Evolutionary conservation across 2,797 vertebrate species (phyloP).

Genomic region (Macropodus opercularis): DNA sequence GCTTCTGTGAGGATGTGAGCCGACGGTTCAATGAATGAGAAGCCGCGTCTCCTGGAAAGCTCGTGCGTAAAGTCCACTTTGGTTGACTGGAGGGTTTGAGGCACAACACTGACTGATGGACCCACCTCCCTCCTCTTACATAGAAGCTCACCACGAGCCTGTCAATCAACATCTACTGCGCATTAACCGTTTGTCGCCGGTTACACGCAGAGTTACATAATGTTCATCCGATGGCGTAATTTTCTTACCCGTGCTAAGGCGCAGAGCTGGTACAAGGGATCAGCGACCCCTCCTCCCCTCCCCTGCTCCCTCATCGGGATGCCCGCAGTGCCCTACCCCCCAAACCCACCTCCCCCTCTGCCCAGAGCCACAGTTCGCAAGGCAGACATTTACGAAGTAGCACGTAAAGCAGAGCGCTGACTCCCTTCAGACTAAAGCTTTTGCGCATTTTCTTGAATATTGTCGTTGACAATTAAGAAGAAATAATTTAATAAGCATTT

Average conservation of each 20-base stretch:
- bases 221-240: conserved; percentile 77
- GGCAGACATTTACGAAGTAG: neutral
- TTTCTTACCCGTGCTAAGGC: conserved; percentile 65
- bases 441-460: neutral
- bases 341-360: conserved; percentile 27
- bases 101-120: conserved; percentile 54
- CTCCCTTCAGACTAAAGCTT: neutral
- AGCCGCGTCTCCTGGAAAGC: conserved; percentile 41
- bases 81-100: conserved; percentile 53
- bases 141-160: conserved; percentile 68
- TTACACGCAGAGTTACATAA: conserved; percentile 80
- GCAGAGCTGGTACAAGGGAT: neutral
- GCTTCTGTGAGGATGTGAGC: conserved; percentile 12
- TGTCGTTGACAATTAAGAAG: neutral
- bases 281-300: conserved; percentile 26
- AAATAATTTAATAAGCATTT: neutral
- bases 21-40: conserved; percentile 39
- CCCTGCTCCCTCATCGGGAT: conserved; percentile 23
- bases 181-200: conserved; percentile 65
- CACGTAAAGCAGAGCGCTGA: neutral
- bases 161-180: conserved; percentile 78
- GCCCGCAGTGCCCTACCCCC: conserved; percentile 42
- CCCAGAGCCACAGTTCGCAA: conserved; percentile 41
- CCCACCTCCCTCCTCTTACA: conserved; percentile 79
- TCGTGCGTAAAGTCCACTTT: conserved; percentile 69